These are phyloP conservation scores for Lepilemur ruficaudatus DNA, from an alignment of 2,797 vertebrate species.

Conservation along the genomic window DNA sequence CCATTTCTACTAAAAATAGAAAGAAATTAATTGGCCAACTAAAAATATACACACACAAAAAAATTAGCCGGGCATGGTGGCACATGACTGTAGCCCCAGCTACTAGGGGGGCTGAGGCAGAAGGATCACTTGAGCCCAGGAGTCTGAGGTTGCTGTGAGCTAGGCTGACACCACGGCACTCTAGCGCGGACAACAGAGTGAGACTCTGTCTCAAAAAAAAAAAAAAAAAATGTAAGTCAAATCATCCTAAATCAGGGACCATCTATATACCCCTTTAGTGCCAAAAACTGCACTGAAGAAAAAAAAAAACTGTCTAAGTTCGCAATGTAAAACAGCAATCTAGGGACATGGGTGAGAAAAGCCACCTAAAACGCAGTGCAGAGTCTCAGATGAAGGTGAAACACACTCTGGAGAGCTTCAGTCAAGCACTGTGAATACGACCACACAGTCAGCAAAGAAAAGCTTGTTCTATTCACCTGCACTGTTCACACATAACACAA, in stretches of 20 bases:
- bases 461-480: not conserved
- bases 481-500: not conserved
- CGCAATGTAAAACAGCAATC: not conserved
- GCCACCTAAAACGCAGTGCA: not conserved
- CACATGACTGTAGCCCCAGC: no score
- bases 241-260: not conserved
- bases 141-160: no score
- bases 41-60: no score
- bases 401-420: not conserved
- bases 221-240: not conserved
- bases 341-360: not conserved
- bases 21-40: no score
- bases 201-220: no score
- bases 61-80: no score
- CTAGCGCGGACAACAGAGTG: no score
- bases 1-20: no score
- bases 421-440: not conserved
- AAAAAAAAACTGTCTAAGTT: not conserved
- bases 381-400: not conserved
- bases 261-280: not conserved
- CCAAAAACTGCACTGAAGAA: not conserved
- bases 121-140: no score
- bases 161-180: no score
- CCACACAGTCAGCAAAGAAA: not conserved
- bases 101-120: no score